Base-by-base conservation (phyloP, 2,888 invertebrate species). In the Seira musarum region DNA sequence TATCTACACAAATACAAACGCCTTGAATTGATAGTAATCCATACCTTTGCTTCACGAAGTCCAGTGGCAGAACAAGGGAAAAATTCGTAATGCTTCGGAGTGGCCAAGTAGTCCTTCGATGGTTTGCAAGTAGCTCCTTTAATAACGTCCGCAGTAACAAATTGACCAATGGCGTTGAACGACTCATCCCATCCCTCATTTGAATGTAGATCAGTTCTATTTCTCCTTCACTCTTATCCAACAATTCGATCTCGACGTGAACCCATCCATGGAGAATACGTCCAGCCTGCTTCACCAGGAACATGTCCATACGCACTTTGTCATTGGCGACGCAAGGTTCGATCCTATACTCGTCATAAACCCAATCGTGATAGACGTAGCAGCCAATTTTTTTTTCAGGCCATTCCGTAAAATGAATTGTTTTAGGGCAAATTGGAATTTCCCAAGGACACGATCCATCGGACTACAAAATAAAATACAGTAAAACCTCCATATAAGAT, bases 61-160 rank as follows among this genome's bases (percentile, higher is more conserved):
- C 75, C 75, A 13, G 35, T 25, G 1, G 75, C 75, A 6, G 68
- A n/a, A 24, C 75, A 75, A 13, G 75, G 75, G 3, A 75, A 25
- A 17, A 25, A n/a, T 13, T 68, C 63, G 15, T 75, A 68, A 13
- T 63, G n/a, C 13, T 61, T 49, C 13, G 68, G 75, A 1, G 3
- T 1, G 5, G 19, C 30, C 2, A 63, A 64, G 6, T 8, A 0
- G 15, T 6, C 22, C 8, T 19, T 46, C 8, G 63, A 24, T 1
- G 71, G 46, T 30, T 30, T 30, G 8, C 30, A 63, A 61, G 68
- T 13, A 35, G 40, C 22, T 61, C 63, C 25, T 24, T 2, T 2
- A 8, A 5, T 5, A 30, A 5, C n/a, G n/a, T n/a, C n/a, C n/a
- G n/a, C 49, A 19, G 13, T 21, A 10, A 73, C 57, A 30, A 73